These are phyloP conservation scores for Leistus spinibarbis DNA, from an alignment of 2,888 invertebrate genomes.

Conservation along the genomic window DNA sequence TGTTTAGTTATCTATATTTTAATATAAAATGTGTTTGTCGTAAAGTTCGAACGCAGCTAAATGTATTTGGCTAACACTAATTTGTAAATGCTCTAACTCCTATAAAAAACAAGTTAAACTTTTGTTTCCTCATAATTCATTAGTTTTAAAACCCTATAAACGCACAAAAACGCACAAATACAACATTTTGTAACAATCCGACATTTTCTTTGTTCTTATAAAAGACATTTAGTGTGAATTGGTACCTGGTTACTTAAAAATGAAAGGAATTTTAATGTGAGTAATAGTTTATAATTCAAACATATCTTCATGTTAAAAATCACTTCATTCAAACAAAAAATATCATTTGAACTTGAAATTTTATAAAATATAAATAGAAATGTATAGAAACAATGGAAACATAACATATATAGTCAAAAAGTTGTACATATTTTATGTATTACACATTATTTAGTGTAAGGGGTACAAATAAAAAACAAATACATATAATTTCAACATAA, in stretches of 20 bases:
- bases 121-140: neutral
- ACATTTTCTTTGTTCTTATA: conserved; percentile 27
- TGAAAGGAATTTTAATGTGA: conserved; percentile 29
- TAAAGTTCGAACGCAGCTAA: no score
- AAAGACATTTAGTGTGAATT: conserved; percentile 28
- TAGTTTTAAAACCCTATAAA: neutral
- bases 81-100: no score
- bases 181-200: conserved; percentile 28
- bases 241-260: conserved; percentile 33
- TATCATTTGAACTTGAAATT: neutral
- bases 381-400: conserved; percentile 26
- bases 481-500: conserved; percentile 22
- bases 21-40: no score
- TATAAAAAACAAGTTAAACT: no score
- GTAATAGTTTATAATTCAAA: conserved; percentile 37
- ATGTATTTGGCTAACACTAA: no score
- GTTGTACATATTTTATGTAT: conserved; percentile 23
- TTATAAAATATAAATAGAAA: conserved; percentile 25
- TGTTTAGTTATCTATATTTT: no score
- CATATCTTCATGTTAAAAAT: conserved; percentile 32
- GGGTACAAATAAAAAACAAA: conserved; percentile 36
- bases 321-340: conserved; percentile 4
- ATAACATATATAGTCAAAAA: conserved; percentile 25
- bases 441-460: conserved; percentile 33
- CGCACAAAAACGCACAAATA: conserved; percentile 37